Conservation (phyloP, 2,797 vertebrate species). For the Phoeniculus purpureus region DNA sequence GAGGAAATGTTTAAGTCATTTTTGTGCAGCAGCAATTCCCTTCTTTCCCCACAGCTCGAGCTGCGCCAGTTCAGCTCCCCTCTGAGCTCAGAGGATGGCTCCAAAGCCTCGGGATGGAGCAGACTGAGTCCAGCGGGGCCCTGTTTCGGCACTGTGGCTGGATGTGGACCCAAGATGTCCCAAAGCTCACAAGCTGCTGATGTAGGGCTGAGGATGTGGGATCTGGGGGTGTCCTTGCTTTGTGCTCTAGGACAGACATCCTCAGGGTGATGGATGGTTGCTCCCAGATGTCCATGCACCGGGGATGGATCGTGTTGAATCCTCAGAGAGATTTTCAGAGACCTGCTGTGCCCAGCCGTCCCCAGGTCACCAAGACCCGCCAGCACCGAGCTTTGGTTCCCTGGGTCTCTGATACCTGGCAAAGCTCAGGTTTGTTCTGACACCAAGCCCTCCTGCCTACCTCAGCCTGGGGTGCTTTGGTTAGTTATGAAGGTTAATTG, state of each 20-base stretch:
- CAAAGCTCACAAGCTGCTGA: not conserved
- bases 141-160: fast-evolving
- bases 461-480: not conserved
- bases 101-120: not conserved
- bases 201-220: no score
- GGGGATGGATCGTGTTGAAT: fast-evolving
- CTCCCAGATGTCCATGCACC: not conserved
- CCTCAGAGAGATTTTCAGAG: fast-evolving
- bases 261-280: fast-evolving
- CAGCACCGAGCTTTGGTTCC: not conserved
- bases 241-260: not conserved
- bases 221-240: no score
- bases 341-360: not conserved
- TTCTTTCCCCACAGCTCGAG: not conserved
- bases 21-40: not conserved
- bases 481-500: not conserved
- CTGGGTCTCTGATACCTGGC: fast-evolving
- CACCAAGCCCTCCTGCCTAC: not conserved
- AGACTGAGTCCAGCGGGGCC: fast-evolving
- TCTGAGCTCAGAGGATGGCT: not conserved
- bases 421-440: not conserved
- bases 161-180: not conserved
- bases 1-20: not conserved
- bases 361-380: not conserved
- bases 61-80: not conserved